Evolutionary conservation across 2,888 invertebrate genomes (phyloP).

Genomic region (Sipha maydis): DNA sequence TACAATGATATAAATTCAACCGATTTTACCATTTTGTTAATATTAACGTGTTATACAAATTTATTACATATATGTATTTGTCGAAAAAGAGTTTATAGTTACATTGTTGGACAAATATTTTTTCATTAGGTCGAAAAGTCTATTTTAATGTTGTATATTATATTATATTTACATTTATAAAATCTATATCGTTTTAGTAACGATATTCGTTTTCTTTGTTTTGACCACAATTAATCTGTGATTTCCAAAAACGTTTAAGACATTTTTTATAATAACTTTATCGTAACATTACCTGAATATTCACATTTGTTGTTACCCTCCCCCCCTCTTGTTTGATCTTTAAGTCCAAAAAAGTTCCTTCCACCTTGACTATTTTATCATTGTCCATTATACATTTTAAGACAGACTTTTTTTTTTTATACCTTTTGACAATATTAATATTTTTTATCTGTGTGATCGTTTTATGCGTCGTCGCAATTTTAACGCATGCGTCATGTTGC

Average conservation of each 20-base stretch:
- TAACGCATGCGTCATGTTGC: not conserved
- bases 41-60: not conserved
- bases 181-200: constrained; percentile 13
- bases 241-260: constrained; percentile 41
- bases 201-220: not conserved
- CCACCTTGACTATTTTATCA: not conserved
- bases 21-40: constrained; percentile 44
- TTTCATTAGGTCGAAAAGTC: constrained; percentile 26
- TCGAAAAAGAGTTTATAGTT: constrained; percentile 11
- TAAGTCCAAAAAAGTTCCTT: constrained; percentile 5
- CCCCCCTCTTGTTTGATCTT: not conserved
- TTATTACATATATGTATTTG: constrained; percentile 10
- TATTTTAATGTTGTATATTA: constrained; percentile 33
- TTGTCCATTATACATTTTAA: constrained; percentile 7
- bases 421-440: not conserved
- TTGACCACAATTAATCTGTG: constrained; percentile 33
- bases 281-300: not conserved
- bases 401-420: constrained; percentile 1
- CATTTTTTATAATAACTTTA: constrained; percentile 26
- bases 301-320: not conserved
- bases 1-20: constrained; percentile 31
- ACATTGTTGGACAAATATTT: constrained; percentile 28
- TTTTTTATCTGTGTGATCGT: not conserved
- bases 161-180: not conserved
- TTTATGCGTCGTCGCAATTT: not conserved